Base-by-base conservation (phyloP, 2,888 invertebrate genomes). In the Volucella zonaria region DNA sequence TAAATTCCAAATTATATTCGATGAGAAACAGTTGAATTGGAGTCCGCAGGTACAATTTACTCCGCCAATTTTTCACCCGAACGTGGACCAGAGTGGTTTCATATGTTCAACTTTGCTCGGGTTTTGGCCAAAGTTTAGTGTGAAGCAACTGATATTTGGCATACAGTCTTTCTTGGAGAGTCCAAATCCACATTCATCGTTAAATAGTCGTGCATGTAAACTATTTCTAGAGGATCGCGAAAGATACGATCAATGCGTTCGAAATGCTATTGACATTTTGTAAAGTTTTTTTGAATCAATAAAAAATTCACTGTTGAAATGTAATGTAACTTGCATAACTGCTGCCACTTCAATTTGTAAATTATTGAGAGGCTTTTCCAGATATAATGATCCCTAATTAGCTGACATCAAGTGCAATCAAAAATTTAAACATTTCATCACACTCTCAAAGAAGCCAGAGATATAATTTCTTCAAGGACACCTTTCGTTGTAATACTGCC, bases 41-140 rank as follows among this genome's bases (percentile, higher is more conserved):
- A 45, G n/a, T 0, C 68, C 78, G n/a, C 0, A 0, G 0, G 49
- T 56, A 8, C 14, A 11, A 23, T 87, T 70, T 31, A 38, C 11
- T 15, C 76, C 67, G 18, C 0, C 52, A 1, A 76, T 86, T 6
- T 87, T 86, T 11, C 87, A 87, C 70, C 87, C 87, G 23, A 87
- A 87, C 68, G 76, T 87, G 38, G 2, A 18, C 9, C 0, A 0
- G 0, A 6, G n/a, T 1, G 87, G 81, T 12, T 52, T 8, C n/a
- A 43, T 78, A 8, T 78, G 81, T 58, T 81, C 83, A 2, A 11
- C 31, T 45, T 40, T 87, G 18, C 8, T 1, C 0, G 0, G 1
- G 0, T 1, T 18, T 4, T 87, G 87, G 87, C 71, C 78, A 0
- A 6, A 52, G 0, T 61, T 68, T 10, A 9, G 78, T 10, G 56